Base-by-base conservation (phyloP, 2,113 vertebrate genomes). In the Thunnus maccoyii region DNA sequence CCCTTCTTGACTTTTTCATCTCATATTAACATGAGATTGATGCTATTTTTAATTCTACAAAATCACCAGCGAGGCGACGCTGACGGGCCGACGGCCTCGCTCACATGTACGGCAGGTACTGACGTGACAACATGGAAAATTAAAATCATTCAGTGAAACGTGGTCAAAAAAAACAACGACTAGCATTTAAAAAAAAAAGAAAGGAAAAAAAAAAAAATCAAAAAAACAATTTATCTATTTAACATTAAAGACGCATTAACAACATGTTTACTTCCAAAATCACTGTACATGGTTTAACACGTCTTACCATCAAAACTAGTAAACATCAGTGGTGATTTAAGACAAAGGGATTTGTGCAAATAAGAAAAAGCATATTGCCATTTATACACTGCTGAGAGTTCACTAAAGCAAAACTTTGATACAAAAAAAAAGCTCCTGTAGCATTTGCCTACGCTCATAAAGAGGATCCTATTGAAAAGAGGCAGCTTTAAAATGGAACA, bases 321-420 rank as follows among this genome's bases (percentile, higher is more conserved):
- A 89, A 86, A 91, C 78, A 70, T 87, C 69, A 77, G 64, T 76
- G 82, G 72, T 12, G 51, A 78, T 73, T 79, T 80, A 76, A 86
- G 73, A 90, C 52, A 55, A 76, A 76, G 12, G 3, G 14, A 58
- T 73, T 69, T 88, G 91, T 91, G 91, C 87, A 88, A 92, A 85
- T 30, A 63, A 75, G 48, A 75, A 57, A 79, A 86, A 48, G 55
- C 63, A 73, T 71, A 32, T 18, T 78, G 60, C 44, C 15, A 32
- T 44, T 54, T 36, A 77, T 74, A 80, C 0, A 36, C 32, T 85
- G 70, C 64, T 55, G 55, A 68, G 56, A 55, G 47, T 57, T 66
- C 17, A 36, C 56, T 36, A 50, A 82, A 80, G 52, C 50, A 36
- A 79, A 69, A 77, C 32, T 64, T 60, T 63, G 1, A 72, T 48